Conservation (phyloP, 2,797 vertebrate species). For the Melopsittacus undulatus region DNA sequence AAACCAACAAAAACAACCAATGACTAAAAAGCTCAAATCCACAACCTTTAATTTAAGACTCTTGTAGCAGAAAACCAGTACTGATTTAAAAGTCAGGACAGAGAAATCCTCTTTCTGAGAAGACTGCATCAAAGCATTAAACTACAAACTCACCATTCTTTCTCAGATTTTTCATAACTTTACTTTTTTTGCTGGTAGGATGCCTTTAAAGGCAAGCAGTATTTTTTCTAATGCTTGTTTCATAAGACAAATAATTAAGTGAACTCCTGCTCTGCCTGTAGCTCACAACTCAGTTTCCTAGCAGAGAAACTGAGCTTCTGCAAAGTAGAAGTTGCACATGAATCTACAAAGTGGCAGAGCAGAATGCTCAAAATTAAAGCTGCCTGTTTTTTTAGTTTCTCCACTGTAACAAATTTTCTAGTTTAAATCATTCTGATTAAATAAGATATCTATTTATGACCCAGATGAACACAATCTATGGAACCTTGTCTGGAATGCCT, state of each 20-base stretch:
- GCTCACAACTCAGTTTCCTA: not conserved
- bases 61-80: not conserved
- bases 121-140: not conserved
- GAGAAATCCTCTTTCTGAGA: not conserved
- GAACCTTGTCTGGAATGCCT: not conserved
- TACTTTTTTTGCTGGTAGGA: not conserved
- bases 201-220: not conserved
- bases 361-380: not conserved
- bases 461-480: not conserved
- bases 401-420: not conserved
- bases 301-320: not conserved
- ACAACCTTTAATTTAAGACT: not conserved
- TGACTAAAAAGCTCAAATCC: not conserved
- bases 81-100: not conserved
- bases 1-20: not conserved
- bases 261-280: not conserved
- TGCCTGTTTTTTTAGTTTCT: not conserved
- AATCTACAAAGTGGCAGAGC: not conserved
- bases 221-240: not conserved
- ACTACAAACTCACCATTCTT: not conserved
- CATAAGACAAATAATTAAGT: not conserved
- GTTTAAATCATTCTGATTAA: conserved; percentile 9
- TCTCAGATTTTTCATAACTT: not conserved
- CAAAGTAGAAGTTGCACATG: not conserved
- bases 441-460: not conserved